Conservation (phyloP, 2,797 vertebrate genomes). For the Channa striata region DNA sequence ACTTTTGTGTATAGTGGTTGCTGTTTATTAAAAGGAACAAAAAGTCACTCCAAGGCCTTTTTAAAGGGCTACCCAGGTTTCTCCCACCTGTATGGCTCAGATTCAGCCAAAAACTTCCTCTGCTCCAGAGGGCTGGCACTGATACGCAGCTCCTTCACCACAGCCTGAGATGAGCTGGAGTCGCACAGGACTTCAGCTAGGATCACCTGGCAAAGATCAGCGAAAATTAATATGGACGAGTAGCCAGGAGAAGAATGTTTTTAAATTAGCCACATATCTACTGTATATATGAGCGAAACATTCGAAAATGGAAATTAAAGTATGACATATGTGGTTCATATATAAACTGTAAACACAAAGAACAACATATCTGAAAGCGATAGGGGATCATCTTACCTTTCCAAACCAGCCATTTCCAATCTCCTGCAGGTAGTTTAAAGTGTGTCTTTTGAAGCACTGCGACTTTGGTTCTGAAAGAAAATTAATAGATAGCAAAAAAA, state of each 20-base stretch:
- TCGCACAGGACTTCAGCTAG: constrained; percentile 93
- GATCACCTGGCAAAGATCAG: constrained; percentile 86
- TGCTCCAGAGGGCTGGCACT: constrained; percentile 92
- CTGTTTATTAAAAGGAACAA: constrained; percentile 3
- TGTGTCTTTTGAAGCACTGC: constrained; percentile 90
- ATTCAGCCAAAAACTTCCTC: constrained; percentile 93
- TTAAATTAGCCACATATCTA: constrained; percentile 8
- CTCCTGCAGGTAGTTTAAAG: constrained; percentile 94
- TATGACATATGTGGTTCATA: neutral
- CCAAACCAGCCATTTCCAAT: constrained; percentile 96
- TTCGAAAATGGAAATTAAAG: constrained; percentile 1
- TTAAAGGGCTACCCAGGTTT: constrained; percentile 17
- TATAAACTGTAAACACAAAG: constrained; percentile 3
- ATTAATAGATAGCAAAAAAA: constrained; percentile 21
- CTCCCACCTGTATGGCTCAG: constrained; percentile 91
- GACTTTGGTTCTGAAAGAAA: constrained; percentile 79
- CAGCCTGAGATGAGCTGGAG: constrained; percentile 91
- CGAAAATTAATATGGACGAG: constrained; percentile 31
- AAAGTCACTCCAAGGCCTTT: neutral
- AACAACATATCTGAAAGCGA: neutral
- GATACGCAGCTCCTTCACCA: constrained; percentile 93
- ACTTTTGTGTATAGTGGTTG: neutral
- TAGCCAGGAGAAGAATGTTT: constrained; percentile 26
- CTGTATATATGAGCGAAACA: constrained; percentile 24
- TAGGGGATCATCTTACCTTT: constrained; percentile 82